Percentiles rank a stretch among this genome's conserved stretches.
Evolutionary conservation across 2,888 invertebrate species (phyloP).

Genomic region (Anodontia alba): DNA sequence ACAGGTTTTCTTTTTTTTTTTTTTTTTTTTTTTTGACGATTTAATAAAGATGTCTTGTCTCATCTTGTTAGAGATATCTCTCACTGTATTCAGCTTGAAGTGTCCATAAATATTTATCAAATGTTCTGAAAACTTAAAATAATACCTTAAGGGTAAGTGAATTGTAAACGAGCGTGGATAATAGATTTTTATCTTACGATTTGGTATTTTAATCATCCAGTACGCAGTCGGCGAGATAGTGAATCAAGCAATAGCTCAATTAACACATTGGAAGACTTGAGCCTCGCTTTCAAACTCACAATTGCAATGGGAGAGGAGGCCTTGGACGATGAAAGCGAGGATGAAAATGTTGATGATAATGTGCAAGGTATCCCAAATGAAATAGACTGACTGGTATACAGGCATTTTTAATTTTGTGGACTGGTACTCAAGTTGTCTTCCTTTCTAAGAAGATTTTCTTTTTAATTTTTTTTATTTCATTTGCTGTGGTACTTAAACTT

Average conservation of each 20-base stretch:
- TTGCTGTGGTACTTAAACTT: too few relatives aligned
- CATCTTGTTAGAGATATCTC: too few relatives aligned
- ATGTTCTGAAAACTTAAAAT: not conserved
- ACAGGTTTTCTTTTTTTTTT: too few relatives aligned
- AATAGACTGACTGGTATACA: constrained; percentile 9
- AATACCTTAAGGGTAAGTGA: not conserved
- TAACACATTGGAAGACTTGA: constrained; percentile 77
- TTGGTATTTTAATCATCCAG: not conserved
- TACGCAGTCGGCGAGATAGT: constrained; percentile 65
- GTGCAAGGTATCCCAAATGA: constrained; percentile 23
- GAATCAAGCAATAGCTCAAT: constrained; percentile 69
- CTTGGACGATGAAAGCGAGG: constrained; percentile 54
- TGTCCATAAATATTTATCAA: constrained; percentile 1
- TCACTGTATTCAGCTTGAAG: not conserved
- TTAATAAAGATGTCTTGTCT: constrained; percentile 19
- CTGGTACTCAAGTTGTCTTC: not conserved
- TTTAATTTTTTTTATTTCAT: too few relatives aligned
- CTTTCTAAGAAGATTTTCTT: too few relatives aligned
- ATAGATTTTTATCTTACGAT: constrained; percentile 7
- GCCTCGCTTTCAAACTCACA: constrained; percentile 77
- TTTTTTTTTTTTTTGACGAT: too few relatives aligned
- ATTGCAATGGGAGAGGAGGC: constrained; percentile 77
- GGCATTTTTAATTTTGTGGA: constrained; percentile 1
- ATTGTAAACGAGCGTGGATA: not conserved
- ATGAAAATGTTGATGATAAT: constrained; percentile 1